Percentiles rank a stretch among this genome's conserved stretches.
Conservation (phyloP, 2,113 vertebrate genomes). For the Halcyon senegalensis region DNA sequence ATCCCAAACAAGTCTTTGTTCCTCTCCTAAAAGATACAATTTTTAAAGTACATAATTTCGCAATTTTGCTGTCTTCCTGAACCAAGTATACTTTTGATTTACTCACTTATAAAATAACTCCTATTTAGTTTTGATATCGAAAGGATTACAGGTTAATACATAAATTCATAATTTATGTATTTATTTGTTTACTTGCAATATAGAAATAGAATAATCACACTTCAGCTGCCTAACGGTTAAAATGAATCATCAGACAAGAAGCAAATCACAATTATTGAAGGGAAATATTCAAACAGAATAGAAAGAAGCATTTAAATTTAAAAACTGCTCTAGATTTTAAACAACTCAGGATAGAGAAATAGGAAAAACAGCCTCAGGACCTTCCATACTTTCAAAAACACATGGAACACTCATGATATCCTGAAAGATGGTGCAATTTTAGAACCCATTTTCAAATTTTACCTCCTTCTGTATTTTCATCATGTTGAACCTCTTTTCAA, state of each 20-base stretch:
- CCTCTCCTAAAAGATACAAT: neutral
- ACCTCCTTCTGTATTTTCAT: neutral
- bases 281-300: neutral
- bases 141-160: neutral
- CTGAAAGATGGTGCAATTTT: neutral
- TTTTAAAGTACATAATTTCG: neutral
- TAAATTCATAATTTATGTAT: neutral
- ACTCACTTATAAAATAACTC: neutral
- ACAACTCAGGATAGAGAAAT: neutral
- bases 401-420: fast-evolving
- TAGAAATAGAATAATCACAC: neutral
- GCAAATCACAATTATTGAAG: neutral
- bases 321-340: neutral
- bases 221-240: neutral
- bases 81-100: neutral
- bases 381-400: neutral
- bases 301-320: neutral
- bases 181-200: neutral
- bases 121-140: neutral
- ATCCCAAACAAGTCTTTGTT: neutral
- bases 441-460: neutral
- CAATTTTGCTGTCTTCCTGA: neutral
- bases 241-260: neutral
- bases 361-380: neutral
- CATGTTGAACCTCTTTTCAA: neutral